Base-by-base conservation (phyloP, 2,888 invertebrate species). In the Tetropium fuscum region DNA sequence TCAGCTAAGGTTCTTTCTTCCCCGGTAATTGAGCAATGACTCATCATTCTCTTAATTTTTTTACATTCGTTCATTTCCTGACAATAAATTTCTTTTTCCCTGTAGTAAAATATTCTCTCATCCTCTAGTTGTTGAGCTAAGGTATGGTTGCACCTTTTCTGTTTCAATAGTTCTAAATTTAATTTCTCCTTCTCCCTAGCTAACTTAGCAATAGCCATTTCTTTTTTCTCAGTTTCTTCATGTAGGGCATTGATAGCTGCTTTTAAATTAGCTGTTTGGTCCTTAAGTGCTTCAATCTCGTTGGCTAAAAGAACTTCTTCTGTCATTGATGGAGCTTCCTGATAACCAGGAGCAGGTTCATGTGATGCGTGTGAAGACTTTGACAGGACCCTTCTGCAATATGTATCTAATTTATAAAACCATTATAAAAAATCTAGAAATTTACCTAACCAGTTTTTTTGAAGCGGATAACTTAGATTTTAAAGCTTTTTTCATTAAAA, bases 51-150 rank as follows among this genome's bases (percentile, higher is more conserved):
- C 58, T 75, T 79, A 27, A 79, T 63, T 65, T 78, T 77, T 56
- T 80, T 80, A 53, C 70, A 78, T 55, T 76, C 80, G 65, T 80
- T 83, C 80, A 82, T 82, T 75, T 86, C 85, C 43, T 83, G 80
- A 57, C 84, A 80, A 57, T 85, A 84, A 57, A 81, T 78, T 64
- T 86, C 83, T 68, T 86, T 87, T 72, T 86, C 85, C 69, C 84
- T 83, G 62, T 81, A 83, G 73, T 86, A 84, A 70, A 83, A 84
- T 58, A 81, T 81, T 72, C 85, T 81, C 77, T 87, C 86, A 64
- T 86, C 84, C 60, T 84, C 81, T 62, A 87, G 74, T 74, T 87
- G 86, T 76, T 85, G 83, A 64, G 82, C 80, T 58, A 87, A 70
- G 69, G 80, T 83, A 64, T 78, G 79, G 58, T 83, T 84, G 4